phyloP scores from a whole-genome alignment of 2,888 invertebrate genomes.

The Margaritifera margaritifera region DNA sequence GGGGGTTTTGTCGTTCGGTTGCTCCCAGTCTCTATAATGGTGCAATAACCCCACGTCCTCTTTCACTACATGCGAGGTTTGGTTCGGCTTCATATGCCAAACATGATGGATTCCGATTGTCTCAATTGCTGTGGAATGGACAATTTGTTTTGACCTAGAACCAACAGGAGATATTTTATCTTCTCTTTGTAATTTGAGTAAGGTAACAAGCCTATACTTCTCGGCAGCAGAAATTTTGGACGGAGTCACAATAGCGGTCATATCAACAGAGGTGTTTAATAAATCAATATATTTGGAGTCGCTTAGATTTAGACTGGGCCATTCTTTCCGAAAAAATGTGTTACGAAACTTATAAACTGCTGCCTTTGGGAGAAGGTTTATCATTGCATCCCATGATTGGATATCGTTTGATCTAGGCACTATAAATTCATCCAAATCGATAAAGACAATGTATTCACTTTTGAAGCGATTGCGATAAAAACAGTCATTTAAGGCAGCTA shows the following conservation, averaged over 20 bases:
- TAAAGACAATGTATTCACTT: conserved; percentile 59
- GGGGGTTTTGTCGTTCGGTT: conserved; percentile 20
- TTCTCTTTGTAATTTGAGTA: conserved; percentile 50
- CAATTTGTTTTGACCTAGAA: conserved; percentile 55
- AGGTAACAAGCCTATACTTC: conserved; percentile 44
- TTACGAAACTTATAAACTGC: conserved; percentile 39
- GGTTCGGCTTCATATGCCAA: conserved; percentile 20
- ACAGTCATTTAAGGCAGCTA: conserved; percentile 69
- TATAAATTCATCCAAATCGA: conserved; percentile 70
- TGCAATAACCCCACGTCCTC: conserved; percentile 42
- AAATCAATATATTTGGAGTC: no score
- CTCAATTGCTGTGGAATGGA: conserved; percentile 40
- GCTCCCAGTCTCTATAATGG: conserved; percentile 57
- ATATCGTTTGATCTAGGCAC: conserved; percentile 49
- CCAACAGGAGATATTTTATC: conserved; percentile 25
- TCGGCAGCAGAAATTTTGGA: conserved; percentile 26
- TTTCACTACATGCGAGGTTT: conserved; percentile 12
- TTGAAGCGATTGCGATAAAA: conserved; percentile 56
- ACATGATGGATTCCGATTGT: conserved; percentile 56
- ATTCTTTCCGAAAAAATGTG: conserved; percentile 59
- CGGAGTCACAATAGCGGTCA: conserved; percentile 14
- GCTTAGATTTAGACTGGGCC: conserved; percentile 28
- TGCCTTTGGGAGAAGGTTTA: conserved; percentile 8
- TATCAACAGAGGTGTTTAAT: background rate
- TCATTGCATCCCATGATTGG: conserved; percentile 49